These are phyloP conservation scores for Carettochelys insculpta DNA, from an alignment of 2,113 vertebrate species.

Conservation along the genomic window DNA sequence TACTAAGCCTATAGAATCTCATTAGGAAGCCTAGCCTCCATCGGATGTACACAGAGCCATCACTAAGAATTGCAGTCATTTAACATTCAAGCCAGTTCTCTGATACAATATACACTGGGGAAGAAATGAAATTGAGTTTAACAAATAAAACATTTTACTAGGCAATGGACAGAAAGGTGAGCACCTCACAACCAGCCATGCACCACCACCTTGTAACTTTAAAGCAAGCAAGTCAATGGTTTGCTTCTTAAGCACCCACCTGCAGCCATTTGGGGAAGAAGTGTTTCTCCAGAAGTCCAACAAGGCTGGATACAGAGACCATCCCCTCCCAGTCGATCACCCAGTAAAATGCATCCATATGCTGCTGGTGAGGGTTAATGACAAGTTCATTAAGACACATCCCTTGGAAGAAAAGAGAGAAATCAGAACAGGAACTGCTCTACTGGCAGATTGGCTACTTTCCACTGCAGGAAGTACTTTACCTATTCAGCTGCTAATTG, in stretches of 20 bases:
- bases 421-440: not conserved
- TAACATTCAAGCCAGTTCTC: not conserved
- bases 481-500: not conserved
- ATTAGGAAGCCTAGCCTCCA: not conserved
- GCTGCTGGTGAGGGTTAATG: slow-evolving; percentile 97
- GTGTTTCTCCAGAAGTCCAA: slow-evolving; percentile 94
- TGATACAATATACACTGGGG: not conserved
- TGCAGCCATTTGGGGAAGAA: slow-evolving; percentile 99
- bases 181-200: not conserved
- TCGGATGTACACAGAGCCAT: accelerated
- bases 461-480: not conserved
- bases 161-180: not conserved
- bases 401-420: slow-evolving; percentile 71
- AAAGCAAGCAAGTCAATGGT: not conserved
- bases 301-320: slow-evolving; percentile 93
- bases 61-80: not conserved
- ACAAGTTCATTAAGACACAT: slow-evolving; percentile 92
- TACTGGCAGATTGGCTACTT: not conserved
- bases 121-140: not conserved
- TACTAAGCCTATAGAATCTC: not conserved
- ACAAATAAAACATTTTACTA: not conserved
- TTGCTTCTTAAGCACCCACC: slow-evolving; percentile 67
- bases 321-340: slow-evolving; percentile 98
- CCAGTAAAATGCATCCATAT: slow-evolving; percentile 97
- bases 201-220: not conserved